Base-by-base conservation (phyloP, 2,888 invertebrate genomes). In the Notodonta dromedarius region DNA sequence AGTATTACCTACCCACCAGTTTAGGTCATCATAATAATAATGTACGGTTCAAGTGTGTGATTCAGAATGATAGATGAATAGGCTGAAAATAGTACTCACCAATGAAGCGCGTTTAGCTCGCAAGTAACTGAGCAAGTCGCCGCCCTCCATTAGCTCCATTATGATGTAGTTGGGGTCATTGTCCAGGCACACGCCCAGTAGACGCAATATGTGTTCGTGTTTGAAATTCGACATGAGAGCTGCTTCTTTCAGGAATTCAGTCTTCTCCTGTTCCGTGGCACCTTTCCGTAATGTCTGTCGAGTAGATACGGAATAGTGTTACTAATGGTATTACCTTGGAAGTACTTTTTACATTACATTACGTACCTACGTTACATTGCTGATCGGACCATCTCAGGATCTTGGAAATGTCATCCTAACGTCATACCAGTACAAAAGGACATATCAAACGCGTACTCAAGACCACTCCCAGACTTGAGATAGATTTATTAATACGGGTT, bases 131-230 rank as follows among this genome's bases (percentile, higher is more conserved):
- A 99, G 94, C 62, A 99, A 91, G 90, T 99, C 99, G 0, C 99
- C 99, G 5, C 97, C 98, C 86, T 98, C 98, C 99, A 99, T 99
- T 16, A 99, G 94, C 86, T 99, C 99, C 95, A 99, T 96, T 56
- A 99, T 97, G 68, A 99, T 96, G 76, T 98, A 97, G 78, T 98
- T 97, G 8, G 98, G 97, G 82, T 99, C 98, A 71, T 97, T 97
- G 83, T 99, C 98, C 42, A 99, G 94, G 81, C 99, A 99, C 6
- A 99, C 98, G 0, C 99, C 99, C 9, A 99, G 94, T 42, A 99
- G 94, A 67, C 97, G 95, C 39, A 99, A 94, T 60, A 99, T 99
- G 83, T 99, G 98, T 65, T 98, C 97, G 85, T 99, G 99, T 75
- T 98, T 97, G 86, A 99, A 99, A 85, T 99, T 98, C 60, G 98